Percentiles rank a stretch among this genome's conserved stretches.
These are phyloP conservation scores for Craterocephalus amniculus DNA, from an alignment of 2,797 vertebrate species.

Conservation along the genomic window DNA sequence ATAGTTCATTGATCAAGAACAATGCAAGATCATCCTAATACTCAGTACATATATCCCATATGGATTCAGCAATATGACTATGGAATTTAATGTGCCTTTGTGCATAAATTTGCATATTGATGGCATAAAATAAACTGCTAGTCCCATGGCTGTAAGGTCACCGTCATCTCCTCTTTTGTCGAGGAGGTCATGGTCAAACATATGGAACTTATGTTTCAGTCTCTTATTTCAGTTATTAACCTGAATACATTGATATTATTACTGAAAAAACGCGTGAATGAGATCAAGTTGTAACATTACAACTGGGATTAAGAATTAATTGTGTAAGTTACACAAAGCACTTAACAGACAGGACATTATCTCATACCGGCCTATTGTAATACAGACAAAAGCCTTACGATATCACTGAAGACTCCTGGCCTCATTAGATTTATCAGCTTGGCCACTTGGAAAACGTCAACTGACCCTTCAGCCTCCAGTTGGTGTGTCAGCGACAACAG, in stretches of 20 bases:
- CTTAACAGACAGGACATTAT: neutral
- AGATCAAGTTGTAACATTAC: neutral
- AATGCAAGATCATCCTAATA: neutral
- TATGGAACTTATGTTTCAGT: neutral
- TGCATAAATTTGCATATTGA: slow-evolving; percentile 1
- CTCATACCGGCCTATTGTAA: neutral
- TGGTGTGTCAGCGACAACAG: slow-evolving; percentile 89
- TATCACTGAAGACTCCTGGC: slow-evolving; percentile 90
- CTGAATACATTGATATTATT: neutral
- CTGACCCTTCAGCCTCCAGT: slow-evolving; percentile 87
- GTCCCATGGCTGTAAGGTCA: neutral
- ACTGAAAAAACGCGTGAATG: neutral
- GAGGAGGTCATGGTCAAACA: neutral
- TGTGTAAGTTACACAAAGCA: neutral
- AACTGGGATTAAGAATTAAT: neutral
- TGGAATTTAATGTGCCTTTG: neutral
- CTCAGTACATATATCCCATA: neutral
- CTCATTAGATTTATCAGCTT: slow-evolving; percentile 95
- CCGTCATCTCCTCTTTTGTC: neutral
- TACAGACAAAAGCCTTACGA: slow-evolving; percentile 79
- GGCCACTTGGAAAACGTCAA: slow-evolving; percentile 92
- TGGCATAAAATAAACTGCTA: neutral
- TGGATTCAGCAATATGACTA: neutral
- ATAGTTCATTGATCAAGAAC: neutral
- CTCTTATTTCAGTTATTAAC: neutral